A percentile compares a stretch with the other conserved stretches of the same genome.
These are phyloP conservation scores for Caenorhabditis drosophilae DNA, from an alignment of 2,888 invertebrate genomes.

Conservation along the genomic window DNA sequence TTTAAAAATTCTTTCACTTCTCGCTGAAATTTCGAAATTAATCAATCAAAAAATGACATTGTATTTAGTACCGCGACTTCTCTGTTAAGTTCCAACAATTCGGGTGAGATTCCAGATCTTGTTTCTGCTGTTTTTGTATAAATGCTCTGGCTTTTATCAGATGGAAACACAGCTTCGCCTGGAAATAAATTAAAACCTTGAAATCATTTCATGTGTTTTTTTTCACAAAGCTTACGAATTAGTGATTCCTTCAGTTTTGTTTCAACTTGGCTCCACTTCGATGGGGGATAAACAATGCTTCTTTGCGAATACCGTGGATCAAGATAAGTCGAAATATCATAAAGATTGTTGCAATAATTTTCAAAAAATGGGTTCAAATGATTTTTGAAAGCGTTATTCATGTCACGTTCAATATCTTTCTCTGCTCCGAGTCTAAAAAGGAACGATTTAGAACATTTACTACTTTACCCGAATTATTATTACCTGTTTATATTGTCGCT, in stretches of 20 bases:
- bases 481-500: no score
- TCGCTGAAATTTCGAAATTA: no score
- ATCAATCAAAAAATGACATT: not conserved
- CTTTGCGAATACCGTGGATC: conserved; percentile 1
- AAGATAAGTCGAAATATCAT: not conserved
- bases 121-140: not conserved
- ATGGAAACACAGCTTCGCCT: not conserved
- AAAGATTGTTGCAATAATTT: not conserved
- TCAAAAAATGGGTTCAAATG: conserved; percentile 1
- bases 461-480: no score
- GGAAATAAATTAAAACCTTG: not conserved
- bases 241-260: not conserved
- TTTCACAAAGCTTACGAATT: not conserved
- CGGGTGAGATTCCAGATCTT: not conserved
- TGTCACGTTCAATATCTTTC: no score
- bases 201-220: not conserved
- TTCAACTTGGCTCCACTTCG: not conserved
- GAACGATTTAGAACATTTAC: no score
- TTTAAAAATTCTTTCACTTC: not conserved
- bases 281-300: not conserved
- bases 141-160: no score
- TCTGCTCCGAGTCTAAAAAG: no score
- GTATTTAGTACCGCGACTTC: not conserved
- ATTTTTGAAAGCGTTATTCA: no score
- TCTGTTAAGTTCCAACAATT: not conserved